Evolutionary conservation across 1,140 invertebrate genomes (phyloP), one percentile per base, ranked within the genome.

Genomic region (Triops cancriformis): DNA sequence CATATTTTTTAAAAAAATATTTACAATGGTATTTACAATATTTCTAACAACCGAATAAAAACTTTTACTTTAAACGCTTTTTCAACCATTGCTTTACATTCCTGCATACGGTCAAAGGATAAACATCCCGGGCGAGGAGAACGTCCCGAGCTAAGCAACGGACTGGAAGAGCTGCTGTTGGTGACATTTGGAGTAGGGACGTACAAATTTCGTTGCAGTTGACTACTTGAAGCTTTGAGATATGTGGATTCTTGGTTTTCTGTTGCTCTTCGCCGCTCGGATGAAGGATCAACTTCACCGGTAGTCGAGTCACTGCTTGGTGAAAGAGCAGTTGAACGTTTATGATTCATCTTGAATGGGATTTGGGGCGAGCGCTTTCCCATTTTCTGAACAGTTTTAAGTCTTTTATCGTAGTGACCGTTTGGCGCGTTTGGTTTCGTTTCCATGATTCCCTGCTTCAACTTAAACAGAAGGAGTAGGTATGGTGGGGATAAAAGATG

Each of bases 241-340:
- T 64, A 64, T 23, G 51, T 64, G n/a, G 51, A 64, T 64, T 64
- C 51, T 64, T 64, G 51, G 51, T 64, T 64, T 64, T 64, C 51
- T 14, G 23, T 23, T 64, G 18, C 51, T 64, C 10, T 23, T 6
- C 5, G 51, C 2, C 10, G n/a, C 0, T 64, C 51, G 23, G 14
- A 18, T n/a, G 14, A 14, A n/a, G 1, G 51, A 64, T 18, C 10
- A 64, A 0, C 14, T 18, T n/a, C 51, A 23, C 2, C 45, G 14
- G 51, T 14, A 64, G 51, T 64, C 18, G 14, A 12, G 6, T 6
- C 23, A 23, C 10, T 18, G 51, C 18, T 64, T 1, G 51, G 14
- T n/a, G 23, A n/a, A 64, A 64, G 51, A 23, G 18, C 23, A n/a
- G 51, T 23, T n/a, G 23, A 0, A 64, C 7, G 51, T 23, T 23